Percentiles rank a stretch among this genome's conserved stretches.
Conservation (phyloP, 2,888 invertebrate species). For the Tetranychus piercei region DNA sequence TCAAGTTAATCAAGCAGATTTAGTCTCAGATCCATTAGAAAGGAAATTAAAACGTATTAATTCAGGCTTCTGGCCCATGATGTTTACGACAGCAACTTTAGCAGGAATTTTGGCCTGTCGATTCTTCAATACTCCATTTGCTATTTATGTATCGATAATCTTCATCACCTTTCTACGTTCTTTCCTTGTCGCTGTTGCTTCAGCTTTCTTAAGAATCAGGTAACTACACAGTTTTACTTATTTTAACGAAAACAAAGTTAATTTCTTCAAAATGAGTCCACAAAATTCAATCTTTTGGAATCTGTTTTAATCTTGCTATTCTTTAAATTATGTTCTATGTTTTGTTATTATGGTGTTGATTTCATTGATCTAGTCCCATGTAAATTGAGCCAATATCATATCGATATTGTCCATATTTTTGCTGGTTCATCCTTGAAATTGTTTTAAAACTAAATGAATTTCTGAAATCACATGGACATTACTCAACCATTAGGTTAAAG, state of each 20-base stretch:
- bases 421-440: background rate
- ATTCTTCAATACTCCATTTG: constrained; percentile 33
- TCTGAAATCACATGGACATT: background rate
- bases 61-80: constrained; percentile 26
- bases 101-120: constrained; percentile 23
- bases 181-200: constrained; percentile 29
- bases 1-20: constrained; percentile 21
- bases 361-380: too few relatives aligned
- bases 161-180: constrained; percentile 30
- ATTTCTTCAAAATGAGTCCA: background rate
- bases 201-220: constrained; percentile 30
- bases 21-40: constrained; percentile 19
- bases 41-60: constrained; percentile 13
- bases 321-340: too few relatives aligned
- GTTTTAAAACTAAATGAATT: background rate
- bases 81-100: constrained; percentile 24
- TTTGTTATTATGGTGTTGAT: too few relatives aligned
- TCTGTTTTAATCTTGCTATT: too few relatives aligned
- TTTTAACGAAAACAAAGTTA: background rate
- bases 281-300: background rate
- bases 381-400: too few relatives aligned
- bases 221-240: constrained; percentile 18
- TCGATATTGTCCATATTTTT: too few relatives aligned
- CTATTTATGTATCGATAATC: constrained; percentile 29
- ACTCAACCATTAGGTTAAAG: background rate